Evolutionary conservation across 2,888 invertebrate species (phyloP), one percentile per base, ranked within the genome.

Genomic region (Cyclophora albipunctata): DNA sequence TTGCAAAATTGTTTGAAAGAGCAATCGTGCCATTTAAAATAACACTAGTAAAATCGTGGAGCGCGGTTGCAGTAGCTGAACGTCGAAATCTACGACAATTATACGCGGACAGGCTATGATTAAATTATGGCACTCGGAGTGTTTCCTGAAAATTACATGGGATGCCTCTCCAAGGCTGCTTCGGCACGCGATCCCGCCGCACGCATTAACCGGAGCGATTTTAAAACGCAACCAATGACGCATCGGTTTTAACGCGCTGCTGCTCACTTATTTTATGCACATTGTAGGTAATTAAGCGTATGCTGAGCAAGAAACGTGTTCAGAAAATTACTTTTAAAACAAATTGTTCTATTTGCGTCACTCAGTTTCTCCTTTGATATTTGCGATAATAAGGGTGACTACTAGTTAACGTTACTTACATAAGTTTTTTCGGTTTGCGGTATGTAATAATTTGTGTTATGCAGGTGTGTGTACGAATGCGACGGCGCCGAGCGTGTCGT

Each of bases 401-500:
- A 5, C 37, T 37, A 5, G 37, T 37, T 37, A 37, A 37, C 5
- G 37, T 5, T 37, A 37, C 37, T 37, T 37, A 37, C 5, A 37
- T 37, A 37, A 1, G 5, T 37, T 4, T 37, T 5, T 5, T 37
- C 5, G 37, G 4, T 37, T 37, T 37, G 37, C 37, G 37, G 4
- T 37, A 37, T 37, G 5, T 37, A 37, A 37, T 42, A 4, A 42
- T 62, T 53, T 48, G 62, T 57, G 70, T 68, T 66, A 20, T 78
- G 40, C 91, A 98, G 97, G 96, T 62, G 96, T 98, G 4, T 99
- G 98, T 81, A 96, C 96, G 42, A 97, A 97, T 76, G 95, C 95
- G 47, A 97, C 97, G 33, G 97, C 98, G 0, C 99, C 99, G 0
- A 98, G 97, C 47, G 98, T 98, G 3, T 97, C 97, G 69, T 98